phyloP scores from a whole-genome alignment of 1,140 invertebrate genomes.

The Habropoda laboriosa region DNA sequence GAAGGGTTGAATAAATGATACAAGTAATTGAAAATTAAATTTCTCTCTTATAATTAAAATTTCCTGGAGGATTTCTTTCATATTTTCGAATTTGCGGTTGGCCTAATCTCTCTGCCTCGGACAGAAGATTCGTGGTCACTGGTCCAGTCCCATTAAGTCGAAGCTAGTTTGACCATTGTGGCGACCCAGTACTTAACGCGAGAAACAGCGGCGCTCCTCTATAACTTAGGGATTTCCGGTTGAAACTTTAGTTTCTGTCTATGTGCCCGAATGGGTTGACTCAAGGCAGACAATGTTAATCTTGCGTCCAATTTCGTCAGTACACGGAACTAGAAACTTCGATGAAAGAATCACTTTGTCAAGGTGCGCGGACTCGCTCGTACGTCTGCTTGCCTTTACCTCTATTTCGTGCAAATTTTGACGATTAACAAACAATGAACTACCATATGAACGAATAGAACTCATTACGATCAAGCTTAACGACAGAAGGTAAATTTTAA shows the following conservation, averaged over 20 bases:
- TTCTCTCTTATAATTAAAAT: too few relatives aligned
- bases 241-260: conserved; percentile 15
- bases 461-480: not conserved
- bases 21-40: not conserved
- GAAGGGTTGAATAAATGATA: not conserved
- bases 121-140: not conserved
- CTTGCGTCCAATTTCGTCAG: conserved; percentile 29
- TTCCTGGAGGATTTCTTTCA: not conserved
- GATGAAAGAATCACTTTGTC: conserved; percentile 15
- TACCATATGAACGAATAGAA: not conserved
- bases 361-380: not conserved
- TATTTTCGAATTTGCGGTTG: not conserved
- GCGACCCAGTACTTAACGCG: not conserved
- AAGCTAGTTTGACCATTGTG: conserved; percentile 14
- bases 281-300: conserved; percentile 28
- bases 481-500: not conserved
- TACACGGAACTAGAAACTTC: conserved; percentile 19
- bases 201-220: not conserved
- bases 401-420: not conserved
- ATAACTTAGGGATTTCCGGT: conserved; percentile 15
- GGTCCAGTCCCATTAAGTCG: not conserved
- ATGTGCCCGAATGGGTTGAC: conserved; percentile 5
- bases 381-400: not conserved
- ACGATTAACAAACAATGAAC: not conserved
- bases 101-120: not conserved